Base-by-base conservation (phyloP, 2,888 invertebrate genomes). In the Lamellibrachia columna region DNA sequence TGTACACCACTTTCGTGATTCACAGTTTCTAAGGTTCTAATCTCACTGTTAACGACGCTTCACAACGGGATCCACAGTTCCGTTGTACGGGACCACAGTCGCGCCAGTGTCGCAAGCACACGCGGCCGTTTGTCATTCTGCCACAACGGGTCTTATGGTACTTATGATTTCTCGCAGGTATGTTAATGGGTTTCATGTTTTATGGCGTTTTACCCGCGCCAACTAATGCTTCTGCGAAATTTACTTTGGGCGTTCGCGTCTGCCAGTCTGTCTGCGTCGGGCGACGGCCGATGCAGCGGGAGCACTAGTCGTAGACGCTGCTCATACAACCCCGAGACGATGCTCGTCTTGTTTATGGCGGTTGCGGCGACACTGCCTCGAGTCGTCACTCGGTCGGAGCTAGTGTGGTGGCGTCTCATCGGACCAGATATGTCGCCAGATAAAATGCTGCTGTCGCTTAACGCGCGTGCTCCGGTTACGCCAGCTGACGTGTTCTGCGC, bases 111-210 rank as follows among this genome's bases (percentile, higher is more conserved):
- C 1, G 75, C n/a, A n/a, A 11, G n/a, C 75, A 22, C 75, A 6
- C 75, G 75, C n/a, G 6, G 75, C 75, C 75, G n/a, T 75, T 75
- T 75, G 75, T 75, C 75, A 75, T 75, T 4, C 58, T 40, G 40
- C 40, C 40, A 40, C 40, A 40, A 40, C 75, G 75, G 75, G 22
- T 75, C 75, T 75, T 75, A 75, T 75, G 75, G 75, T 75, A 75
- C 75, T 75, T 75, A 75, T 75, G 75, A 75, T 75, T 75, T 75
- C 75, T 75, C 75, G 75, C 75, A 75, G 75, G 75, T 75, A 75
- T 75, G 75, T 75, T 75, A 75, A 75, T 75, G 75, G 75, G n/a
- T 75, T 75, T 75, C 75, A 75, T 75, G 75, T 75, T 75, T 75
- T 75, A 75, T 75, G 75, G 75, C 75, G 75, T 75, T 75, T 75